These are phyloP conservation scores for Chrysomela aeneicollis DNA, from an alignment of 2,888 invertebrate species.

Conservation along the genomic window DNA sequence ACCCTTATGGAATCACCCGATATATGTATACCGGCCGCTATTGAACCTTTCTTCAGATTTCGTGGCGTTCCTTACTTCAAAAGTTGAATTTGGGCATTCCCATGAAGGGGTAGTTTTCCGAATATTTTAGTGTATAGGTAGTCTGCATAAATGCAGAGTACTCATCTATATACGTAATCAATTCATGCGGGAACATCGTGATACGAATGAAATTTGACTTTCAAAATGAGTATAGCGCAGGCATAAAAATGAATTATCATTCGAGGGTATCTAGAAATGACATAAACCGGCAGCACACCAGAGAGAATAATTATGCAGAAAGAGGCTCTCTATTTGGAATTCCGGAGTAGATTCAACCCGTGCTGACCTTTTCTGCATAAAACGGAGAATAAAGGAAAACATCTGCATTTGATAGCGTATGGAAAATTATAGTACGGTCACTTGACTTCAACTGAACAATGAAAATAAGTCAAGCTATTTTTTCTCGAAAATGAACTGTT, in stretches of 20 bases:
- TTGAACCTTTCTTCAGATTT: no score
- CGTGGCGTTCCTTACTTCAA: no score
- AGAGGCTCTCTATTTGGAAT: conserved; percentile 6
- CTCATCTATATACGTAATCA: neutral
- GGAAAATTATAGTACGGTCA: no score
- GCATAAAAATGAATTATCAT: conserved; percentile 11
- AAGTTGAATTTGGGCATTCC: no score
- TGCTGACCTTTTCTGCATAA: conserved; percentile 1
- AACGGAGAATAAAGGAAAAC: neutral
- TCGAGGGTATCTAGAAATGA: conserved; percentile 6
- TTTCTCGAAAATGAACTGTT: no score
- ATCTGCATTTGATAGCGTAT: neutral
- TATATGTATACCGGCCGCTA: no score
- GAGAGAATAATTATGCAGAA: neutral
- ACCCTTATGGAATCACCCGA: no score
- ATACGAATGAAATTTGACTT: conserved; percentile 1
- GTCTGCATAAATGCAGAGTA: no score
- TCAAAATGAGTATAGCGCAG: neutral
- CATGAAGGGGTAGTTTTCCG: no score
- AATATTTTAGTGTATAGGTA: no score
- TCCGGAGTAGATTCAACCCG: neutral
- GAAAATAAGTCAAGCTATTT: no score
- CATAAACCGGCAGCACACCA: neutral
- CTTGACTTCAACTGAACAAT: no score
- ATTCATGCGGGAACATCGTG: conserved; percentile 3